Conservation (phyloP, 1,140 invertebrate genomes). For the Nixonia krombeini region DNA sequence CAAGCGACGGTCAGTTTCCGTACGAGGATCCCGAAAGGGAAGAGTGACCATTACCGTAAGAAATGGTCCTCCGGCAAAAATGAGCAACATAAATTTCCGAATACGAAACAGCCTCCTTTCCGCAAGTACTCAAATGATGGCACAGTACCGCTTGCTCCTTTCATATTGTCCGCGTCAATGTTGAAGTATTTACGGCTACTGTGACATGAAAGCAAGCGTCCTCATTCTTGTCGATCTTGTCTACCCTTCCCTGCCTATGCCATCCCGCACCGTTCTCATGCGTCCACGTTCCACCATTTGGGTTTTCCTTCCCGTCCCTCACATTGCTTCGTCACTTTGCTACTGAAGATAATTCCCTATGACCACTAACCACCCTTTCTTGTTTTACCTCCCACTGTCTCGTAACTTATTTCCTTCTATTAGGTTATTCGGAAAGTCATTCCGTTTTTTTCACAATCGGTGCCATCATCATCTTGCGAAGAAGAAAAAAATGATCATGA, state of each 20-base stretch:
- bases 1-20: no score
- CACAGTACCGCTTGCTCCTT: conserved; percentile 56
- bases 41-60: conserved; percentile 31
- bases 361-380: neutral
- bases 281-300: conserved; percentile 7
- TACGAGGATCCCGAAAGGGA: no score
- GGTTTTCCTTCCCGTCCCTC: conserved; percentile 16
- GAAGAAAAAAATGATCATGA: no score
- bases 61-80: conserved; percentile 33
- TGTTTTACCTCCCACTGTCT: neutral
- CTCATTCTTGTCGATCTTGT: conserved; percentile 35
- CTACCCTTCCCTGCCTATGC: conserved; percentile 1
- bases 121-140: conserved; percentile 60
- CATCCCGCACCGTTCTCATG: no score
- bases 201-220: conserved; percentile 49
- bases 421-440: no score
- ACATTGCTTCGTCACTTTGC: conserved; percentile 13
- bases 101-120: conserved; percentile 41
- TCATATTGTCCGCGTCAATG: conserved; percentile 66
- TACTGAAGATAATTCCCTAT: conserved; percentile 6
- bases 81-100: conserved; percentile 59
- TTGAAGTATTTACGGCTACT: conserved; percentile 66
- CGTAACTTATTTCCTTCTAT: neutral
- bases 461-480: no score
- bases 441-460: no score